Evolutionary conservation across 2,113 vertebrate species (phyloP).

Genomic region (Thinocorus orbignyianus): DNA sequence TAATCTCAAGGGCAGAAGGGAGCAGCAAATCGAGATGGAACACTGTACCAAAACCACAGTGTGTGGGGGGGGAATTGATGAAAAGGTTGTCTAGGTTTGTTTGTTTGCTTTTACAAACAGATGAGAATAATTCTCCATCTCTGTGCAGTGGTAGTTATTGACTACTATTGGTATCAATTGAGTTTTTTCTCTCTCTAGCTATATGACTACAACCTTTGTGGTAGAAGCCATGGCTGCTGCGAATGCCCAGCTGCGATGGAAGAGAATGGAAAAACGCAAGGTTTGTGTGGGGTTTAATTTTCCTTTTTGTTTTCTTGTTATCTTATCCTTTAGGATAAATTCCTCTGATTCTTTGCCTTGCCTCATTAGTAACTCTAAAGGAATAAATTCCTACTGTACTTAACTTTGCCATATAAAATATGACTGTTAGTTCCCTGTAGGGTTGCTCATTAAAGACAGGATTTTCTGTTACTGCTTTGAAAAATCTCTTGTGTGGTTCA

Average conservation of each 20-base stretch:
- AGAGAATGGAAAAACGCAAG: conserved; percentile 90
- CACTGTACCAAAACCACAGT: fast-evolving
- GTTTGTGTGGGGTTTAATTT: conserved; percentile 64
- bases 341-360: not conserved
- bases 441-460: conserved; percentile 43
- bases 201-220: conserved; percentile 97
- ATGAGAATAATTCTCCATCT: not conserved
- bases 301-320: not conserved
- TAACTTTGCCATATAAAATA: conserved; percentile 42
- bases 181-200: conserved; percentile 74
- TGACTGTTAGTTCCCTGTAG: not conserved
- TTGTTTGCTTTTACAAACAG: not conserved
- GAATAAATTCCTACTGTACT: conserved; percentile 42
- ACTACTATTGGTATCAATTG: not conserved
- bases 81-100: not conserved
- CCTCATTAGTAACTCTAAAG: conserved; percentile 14
- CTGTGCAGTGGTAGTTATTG: not conserved
- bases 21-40: not conserved
- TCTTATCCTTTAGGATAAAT: not conserved
- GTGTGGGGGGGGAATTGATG: not conserved
- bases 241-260: conserved; percentile 94
- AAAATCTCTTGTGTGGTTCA: conserved; percentile 18
- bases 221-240: conserved; percentile 98
- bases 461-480: conserved; percentile 35
- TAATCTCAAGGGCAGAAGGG: not conserved